These are phyloP conservation scores for Auanema sp. DNA, from an alignment of 2,888 invertebrate genomes.

Conservation along the genomic window DNA sequence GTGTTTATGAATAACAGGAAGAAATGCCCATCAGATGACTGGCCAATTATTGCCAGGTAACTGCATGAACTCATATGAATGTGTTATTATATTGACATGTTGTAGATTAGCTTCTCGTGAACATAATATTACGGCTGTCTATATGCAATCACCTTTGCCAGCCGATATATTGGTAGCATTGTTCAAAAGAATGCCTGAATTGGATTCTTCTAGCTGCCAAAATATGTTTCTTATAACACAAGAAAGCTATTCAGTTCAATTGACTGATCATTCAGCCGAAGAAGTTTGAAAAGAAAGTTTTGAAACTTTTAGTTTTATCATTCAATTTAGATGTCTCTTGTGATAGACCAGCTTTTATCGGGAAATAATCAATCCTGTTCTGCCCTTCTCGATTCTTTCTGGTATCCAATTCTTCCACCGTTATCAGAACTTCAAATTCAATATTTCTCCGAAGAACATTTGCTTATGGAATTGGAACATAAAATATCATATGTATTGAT, in stretches of 20 bases:
- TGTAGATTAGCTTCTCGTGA: slow-evolving; percentile 16
- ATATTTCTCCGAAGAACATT: slow-evolving; percentile 30
- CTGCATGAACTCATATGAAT: slow-evolving; percentile 2
- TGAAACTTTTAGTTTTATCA: background rate
- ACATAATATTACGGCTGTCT: slow-evolving; percentile 20
- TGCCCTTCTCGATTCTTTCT: slow-evolving; percentile 23
- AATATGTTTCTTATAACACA: slow-evolving; percentile 28
- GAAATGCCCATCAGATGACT: slow-evolving; percentile 30
- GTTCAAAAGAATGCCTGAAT: slow-evolving; percentile 23
- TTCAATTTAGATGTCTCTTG: background rate
- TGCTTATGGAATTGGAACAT: slow-evolving; percentile 27
- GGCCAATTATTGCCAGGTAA: slow-evolving; percentile 36
- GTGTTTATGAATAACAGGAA: slow-evolving; percentile 23
- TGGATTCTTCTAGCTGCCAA: slow-evolving; percentile 21
- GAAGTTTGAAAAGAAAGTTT: slow-evolving; percentile 12
- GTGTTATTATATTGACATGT: too few relatives aligned
- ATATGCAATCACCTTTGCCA: slow-evolving; percentile 24
- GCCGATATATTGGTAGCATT: slow-evolving; percentile 19
- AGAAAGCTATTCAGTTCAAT: slow-evolving; percentile 30
- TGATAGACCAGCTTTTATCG: slow-evolving; percentile 10
- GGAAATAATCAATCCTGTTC: slow-evolving; percentile 26
- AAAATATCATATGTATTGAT: slow-evolving; percentile 32
- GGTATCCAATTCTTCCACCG: slow-evolving; percentile 32
- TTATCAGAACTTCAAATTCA: slow-evolving; percentile 41
- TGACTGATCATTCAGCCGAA: slow-evolving; percentile 25